These are phyloP conservation scores for Tragelaphus imberbis DNA, from an alignment of 2,113 vertebrate species.

Conservation along the genomic window DNA sequence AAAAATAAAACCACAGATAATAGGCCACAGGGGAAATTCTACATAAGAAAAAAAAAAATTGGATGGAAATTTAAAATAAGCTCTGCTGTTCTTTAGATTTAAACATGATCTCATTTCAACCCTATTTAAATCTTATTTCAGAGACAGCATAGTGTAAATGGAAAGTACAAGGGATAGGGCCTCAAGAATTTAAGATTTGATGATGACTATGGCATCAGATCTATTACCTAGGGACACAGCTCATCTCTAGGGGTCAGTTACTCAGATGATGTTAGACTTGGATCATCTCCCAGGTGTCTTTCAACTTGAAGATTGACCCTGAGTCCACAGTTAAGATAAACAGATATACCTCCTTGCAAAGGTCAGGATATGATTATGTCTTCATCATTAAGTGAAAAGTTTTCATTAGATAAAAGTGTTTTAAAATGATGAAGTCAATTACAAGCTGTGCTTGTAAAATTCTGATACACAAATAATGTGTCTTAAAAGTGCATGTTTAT, in stretches of 20 bases:
- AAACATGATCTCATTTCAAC: slow-evolving; percentile 54
- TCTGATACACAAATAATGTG: neutral
- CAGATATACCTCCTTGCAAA: neutral
- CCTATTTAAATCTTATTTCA: slow-evolving; percentile 51
- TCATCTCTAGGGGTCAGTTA: neutral
- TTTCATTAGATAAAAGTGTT: neutral
- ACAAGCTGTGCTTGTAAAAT: neutral
- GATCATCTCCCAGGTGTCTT: neutral
- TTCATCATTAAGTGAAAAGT: slow-evolving; percentile 13
- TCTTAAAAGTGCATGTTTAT: neutral
- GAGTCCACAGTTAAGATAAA: slow-evolving; percentile 5
- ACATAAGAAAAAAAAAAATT: slow-evolving; percentile 27
- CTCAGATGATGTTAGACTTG: slow-evolving; percentile 19
- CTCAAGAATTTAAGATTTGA: neutral
- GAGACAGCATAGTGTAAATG: slow-evolving; percentile 2
- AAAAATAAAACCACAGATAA: slow-evolving; percentile 23
- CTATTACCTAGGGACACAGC: neutral
- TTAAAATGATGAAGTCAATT: neutral
- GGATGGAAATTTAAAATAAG: slow-evolving; percentile 52
- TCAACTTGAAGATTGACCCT: neutral
- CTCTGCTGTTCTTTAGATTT: slow-evolving; percentile 10
- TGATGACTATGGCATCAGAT: neutral
- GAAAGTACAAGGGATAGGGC: neutral
- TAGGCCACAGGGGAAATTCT: slow-evolving; percentile 11
- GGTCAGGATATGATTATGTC: neutral